Evolutionary conservation across 2,888 invertebrate species (phyloP), one percentile per base, ranked within the genome.

Genomic region (Dichetophora obliterata): DNA sequence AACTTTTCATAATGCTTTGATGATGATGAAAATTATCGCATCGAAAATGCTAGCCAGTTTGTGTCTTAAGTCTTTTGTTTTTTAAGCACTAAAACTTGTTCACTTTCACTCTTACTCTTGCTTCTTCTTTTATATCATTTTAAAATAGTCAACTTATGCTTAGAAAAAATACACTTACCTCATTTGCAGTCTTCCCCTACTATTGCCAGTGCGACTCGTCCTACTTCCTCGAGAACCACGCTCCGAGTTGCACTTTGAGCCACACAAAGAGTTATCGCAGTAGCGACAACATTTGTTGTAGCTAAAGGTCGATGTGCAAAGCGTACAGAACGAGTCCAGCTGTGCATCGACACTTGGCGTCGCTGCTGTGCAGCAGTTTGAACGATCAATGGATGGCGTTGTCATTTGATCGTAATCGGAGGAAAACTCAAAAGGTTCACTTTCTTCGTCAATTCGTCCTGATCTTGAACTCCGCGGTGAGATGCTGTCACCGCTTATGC

Each of bases 231-330:
- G 81, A 5, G 84, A 82, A 14, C 84, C 84, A 9, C 84, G 83
- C 65, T 86, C 86, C 19, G 88, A 87, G 74, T 86, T 84, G 79
- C 89, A 89, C 78, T 88, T 88, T 22, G 89, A 89, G 76, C 88
- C 87, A 77, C 88, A 89, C 1, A 84, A 80, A 0, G 89, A 89
- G 75, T 86, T 86, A n/a, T 87, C 87, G 80, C 89, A 89, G 79
- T 81, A 86, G 61, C 87, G 86, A 31, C 88, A 88, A 78, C 88
- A 89, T 75, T 88, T 87, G 63, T 87, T 89, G 77, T 88, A 89
- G 80, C 89, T 89, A 79, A 89, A 89, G n/a, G 89, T 87, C 9
- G 89, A 89, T 6, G 89, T 89, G 81, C 89, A 89, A 5, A 89
- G 80, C 1, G 89, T 89, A 76, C 89, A 89, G 78, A 89, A 89